These are phyloP conservation scores for Charadrius vociferus DNA, from an alignment of 2,113 vertebrate genomes.

Conservation along the genomic window DNA sequence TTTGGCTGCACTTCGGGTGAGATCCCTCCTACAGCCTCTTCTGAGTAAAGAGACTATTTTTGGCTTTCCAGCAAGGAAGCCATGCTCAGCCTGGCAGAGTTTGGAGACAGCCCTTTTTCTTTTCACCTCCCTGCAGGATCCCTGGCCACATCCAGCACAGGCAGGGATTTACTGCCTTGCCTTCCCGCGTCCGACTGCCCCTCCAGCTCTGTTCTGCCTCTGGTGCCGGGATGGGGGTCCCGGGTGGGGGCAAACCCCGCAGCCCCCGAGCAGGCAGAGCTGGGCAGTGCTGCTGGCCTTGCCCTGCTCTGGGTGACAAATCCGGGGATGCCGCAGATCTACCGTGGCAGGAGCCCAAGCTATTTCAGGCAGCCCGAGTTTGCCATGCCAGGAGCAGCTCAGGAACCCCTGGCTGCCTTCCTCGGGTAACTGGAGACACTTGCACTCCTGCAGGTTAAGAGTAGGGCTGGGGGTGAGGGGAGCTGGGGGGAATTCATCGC, in stretches of 20 bases:
- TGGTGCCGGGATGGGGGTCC: background rate
- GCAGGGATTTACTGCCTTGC: background rate
- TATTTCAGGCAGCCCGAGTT: background rate
- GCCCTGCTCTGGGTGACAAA: background rate
- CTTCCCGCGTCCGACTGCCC: background rate
- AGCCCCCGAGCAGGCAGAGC: background rate
- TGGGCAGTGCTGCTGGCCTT: background rate
- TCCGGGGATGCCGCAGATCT: rapidly evolving
- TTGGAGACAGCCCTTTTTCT: background rate
- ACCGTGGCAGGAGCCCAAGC: background rate
- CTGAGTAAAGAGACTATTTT: conserved; percentile 46
- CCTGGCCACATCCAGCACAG: rapidly evolving
- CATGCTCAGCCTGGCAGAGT: background rate
- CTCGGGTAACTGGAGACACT: background rate
- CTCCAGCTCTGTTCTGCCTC: background rate
- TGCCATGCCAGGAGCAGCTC: background rate
- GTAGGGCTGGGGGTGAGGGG: background rate
- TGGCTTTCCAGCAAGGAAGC: conserved; percentile 33
- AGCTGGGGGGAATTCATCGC: background rate
- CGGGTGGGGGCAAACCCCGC: rapidly evolving
- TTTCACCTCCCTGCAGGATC: background rate
- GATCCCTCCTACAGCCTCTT: conserved; percentile 27
- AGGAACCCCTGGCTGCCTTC: background rate
- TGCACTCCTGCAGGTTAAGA: background rate
- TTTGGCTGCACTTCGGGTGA: background rate